phyloP scores from a whole-genome alignment of 2,888 invertebrate species.

The Ecliptopera silaceata region DNA sequence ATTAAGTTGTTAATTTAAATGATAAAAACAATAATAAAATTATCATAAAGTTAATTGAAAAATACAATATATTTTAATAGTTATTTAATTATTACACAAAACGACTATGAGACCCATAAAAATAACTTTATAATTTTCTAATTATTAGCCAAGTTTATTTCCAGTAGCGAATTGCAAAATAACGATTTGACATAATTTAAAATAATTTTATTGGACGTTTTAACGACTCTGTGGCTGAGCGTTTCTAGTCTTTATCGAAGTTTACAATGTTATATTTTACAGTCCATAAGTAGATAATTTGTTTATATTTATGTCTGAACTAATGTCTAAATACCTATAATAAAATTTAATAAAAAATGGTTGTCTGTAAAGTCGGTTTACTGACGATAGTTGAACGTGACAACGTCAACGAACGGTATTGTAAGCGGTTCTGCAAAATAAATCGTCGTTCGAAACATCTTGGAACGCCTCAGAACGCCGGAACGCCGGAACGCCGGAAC shows the following conservation, averaged over 20 bases:
- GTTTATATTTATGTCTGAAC: neutral
- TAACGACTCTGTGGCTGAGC: slow-evolving; percentile 32
- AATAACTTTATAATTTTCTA: slow-evolving; percentile 24
- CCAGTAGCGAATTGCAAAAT: slow-evolving; percentile 47
- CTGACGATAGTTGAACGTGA: no score
- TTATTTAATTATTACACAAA: slow-evolving; percentile 24
- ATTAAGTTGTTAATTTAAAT: no score
- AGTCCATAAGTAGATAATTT: slow-evolving; percentile 12
- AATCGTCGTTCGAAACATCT: no score
- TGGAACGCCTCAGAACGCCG: no score
- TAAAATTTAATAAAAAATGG: no score
- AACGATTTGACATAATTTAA: slow-evolving; percentile 40
- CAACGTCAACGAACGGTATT: no score
- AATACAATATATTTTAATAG: slow-evolving; percentile 8
- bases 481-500: no score
- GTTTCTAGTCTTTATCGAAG: slow-evolving; percentile 24
- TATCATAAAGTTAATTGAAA: neutral
- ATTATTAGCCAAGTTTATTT: slow-evolving; percentile 32
- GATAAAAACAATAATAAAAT: neutral
- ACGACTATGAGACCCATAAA: slow-evolving; percentile 19
- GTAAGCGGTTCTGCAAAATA: no score
- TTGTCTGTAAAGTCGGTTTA: no score
- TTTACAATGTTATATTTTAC: slow-evolving; percentile 37
- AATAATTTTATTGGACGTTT: slow-evolving; percentile 40
- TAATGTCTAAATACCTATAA: neutral